A percentile compares a stretch with the other conserved stretches of the same genome.
These are phyloP conservation scores for zebrafish (Danio rerio) DNA, from an alignment of 2,113 vertebrate species.

Conservation along the genomic window GRCz12tu NC_133178.1:23578001-23578500, in stretches of 20 bases:
- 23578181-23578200: constrained; percentile 44
- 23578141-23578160: constrained; percentile 7
- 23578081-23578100: constrained; percentile 13
- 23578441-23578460: constrained; percentile 11
- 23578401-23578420: neutral
- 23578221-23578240: constrained; percentile 28
- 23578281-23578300: constrained; percentile 40
- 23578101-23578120: constrained; percentile 15
- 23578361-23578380: neutral
- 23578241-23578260: constrained; percentile 40
- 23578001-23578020: constrained; percentile 25
- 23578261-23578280: constrained; percentile 46
- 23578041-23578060: neutral
- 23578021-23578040: neutral
- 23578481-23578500: neutral
- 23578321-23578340: neutral
- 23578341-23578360: constrained; percentile 9
- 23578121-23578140: constrained; percentile 16
- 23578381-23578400: neutral
- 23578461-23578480: neutral
- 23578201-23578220: constrained; percentile 41
- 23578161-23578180: constrained; percentile 12
- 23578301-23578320: constrained; percentile 37
- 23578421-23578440: constrained; percentile 19
- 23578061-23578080: constrained; percentile 26